Evolutionary conservation across 1,140 invertebrate genomes (phyloP).

Genomic region (Platorchestia sp.): DNA sequence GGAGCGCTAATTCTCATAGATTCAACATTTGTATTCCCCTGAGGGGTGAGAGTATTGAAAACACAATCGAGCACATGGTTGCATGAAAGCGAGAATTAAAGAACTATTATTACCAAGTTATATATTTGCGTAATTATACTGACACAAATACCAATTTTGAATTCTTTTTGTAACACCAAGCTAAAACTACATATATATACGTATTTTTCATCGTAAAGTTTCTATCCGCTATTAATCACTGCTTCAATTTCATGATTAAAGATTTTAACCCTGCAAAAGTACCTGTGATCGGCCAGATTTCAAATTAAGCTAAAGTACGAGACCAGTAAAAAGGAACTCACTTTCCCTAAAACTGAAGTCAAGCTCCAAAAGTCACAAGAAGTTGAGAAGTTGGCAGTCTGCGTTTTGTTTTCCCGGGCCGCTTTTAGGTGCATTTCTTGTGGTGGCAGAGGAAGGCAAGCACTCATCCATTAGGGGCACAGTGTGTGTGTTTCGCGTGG

Average conservation of each 20-base stretch:
- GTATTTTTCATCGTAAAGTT: no score
- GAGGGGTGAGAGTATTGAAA: no score
- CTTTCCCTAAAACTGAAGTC: neutral
- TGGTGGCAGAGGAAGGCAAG: neutral
- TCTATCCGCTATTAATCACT: no score
- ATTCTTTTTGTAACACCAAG: no score
- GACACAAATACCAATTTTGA: no score
- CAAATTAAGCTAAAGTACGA: neutral
- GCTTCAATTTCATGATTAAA: neutral
- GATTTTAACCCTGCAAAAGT: neutral
- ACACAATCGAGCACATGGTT: no score
- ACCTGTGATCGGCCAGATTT: neutral
- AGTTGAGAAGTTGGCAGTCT: neutral
- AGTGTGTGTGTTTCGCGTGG: conserved; percentile 27
- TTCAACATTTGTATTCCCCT: no score
- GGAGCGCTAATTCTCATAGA: no score
- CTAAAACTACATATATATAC: no score
- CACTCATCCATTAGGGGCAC: conserved; percentile 44
- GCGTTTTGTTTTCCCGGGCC: neutral
- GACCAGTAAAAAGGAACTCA: neutral
- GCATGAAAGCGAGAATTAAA: no score
- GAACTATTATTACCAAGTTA: no score
- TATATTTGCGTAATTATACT: no score
- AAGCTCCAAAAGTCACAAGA: neutral
- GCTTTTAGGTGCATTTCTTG: conserved; percentile 11